Conservation (phyloP, 2,888 invertebrate genomes). For the Lycaena phlaeas region DNA sequence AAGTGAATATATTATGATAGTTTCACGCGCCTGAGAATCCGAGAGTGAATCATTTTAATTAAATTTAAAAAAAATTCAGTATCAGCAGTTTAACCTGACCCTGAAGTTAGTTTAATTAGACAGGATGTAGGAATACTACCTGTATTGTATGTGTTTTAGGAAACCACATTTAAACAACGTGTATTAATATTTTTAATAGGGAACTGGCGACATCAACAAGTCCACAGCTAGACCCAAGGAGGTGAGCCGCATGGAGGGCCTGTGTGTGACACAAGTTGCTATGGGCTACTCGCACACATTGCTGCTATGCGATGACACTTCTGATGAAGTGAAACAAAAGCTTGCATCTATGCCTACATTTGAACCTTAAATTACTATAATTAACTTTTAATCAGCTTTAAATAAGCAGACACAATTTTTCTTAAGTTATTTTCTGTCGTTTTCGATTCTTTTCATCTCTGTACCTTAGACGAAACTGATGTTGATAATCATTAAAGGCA, state of each 20-base stretch:
- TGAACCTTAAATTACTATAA: conserved; percentile 10
- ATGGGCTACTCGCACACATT: conserved; percentile 92
- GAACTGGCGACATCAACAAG: conserved; percentile 90
- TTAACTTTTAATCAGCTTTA: not conserved
- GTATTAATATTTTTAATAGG: conserved; percentile 58
- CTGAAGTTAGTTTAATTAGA: too few relatives aligned
- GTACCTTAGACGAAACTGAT: not conserved
- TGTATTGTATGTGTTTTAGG: too few relatives aligned
- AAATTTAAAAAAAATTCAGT: too few relatives aligned
- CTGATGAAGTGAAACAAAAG: conserved; percentile 68
- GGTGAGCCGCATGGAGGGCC: conserved; percentile 81
- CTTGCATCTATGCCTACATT: conserved; percentile 57
- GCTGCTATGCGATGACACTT: conserved; percentile 69
- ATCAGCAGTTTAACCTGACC: too few relatives aligned
- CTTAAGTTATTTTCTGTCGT: conserved; percentile 1
- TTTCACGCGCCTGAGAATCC: too few relatives aligned
- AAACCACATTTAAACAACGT: not conserved
- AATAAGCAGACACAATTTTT: not conserved
- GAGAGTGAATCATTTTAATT: too few relatives aligned
- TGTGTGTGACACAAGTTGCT: conserved; percentile 82
- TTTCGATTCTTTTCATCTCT: not conserved
- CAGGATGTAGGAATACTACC: too few relatives aligned
- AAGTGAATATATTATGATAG: too few relatives aligned
- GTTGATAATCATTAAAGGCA: not conserved
- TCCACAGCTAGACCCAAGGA: conserved; percentile 92